A percentile compares a stretch with the other conserved stretches of the same genome.
Evolutionary conservation across 2,113 vertebrate genomes (phyloP).

Genomic region (Lota lota): DNA sequence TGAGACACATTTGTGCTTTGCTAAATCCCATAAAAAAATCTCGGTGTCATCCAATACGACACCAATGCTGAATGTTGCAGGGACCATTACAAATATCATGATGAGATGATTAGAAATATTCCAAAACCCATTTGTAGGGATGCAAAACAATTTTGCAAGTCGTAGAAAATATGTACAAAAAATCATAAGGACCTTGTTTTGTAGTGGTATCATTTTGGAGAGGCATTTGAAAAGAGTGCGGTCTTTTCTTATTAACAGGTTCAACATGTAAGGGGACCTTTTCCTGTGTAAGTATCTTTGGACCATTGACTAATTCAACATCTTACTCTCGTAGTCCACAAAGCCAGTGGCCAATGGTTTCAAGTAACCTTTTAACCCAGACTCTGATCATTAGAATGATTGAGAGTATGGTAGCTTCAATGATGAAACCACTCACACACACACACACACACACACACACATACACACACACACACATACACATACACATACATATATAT

Average conservation of each 20-base stretch:
- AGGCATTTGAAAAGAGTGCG: too few relatives aligned
- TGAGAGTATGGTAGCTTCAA: not conserved
- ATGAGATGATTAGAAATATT: too few relatives aligned
- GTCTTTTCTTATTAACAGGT: not conserved
- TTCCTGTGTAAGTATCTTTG: not conserved
- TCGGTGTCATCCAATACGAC: too few relatives aligned
- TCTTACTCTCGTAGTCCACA: not conserved
- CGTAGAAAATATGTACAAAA: too few relatives aligned
- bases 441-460: not conserved
- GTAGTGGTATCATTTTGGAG: too few relatives aligned
- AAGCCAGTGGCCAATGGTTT: not conserved
- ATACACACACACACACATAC: not conserved
- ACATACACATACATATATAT: slow-evolving; percentile 11
- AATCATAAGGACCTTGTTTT: too few relatives aligned
- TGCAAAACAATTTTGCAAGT: too few relatives aligned
- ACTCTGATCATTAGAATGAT: slow-evolving; percentile 11
- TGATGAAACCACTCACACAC: not conserved
- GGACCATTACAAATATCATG: too few relatives aligned
- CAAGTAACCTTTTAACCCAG: slow-evolving; percentile 3
- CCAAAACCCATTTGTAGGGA: too few relatives aligned
- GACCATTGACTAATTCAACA: not conserved
- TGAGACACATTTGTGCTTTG: too few relatives aligned
- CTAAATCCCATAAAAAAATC: too few relatives aligned
- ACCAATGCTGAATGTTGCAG: too few relatives aligned
- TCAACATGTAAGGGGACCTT: not conserved